Percentiles rank a stretch among this genome's conserved stretches.
Conservation (phyloP, 2,888 invertebrate genomes). For the Rosalia funebris region DNA sequence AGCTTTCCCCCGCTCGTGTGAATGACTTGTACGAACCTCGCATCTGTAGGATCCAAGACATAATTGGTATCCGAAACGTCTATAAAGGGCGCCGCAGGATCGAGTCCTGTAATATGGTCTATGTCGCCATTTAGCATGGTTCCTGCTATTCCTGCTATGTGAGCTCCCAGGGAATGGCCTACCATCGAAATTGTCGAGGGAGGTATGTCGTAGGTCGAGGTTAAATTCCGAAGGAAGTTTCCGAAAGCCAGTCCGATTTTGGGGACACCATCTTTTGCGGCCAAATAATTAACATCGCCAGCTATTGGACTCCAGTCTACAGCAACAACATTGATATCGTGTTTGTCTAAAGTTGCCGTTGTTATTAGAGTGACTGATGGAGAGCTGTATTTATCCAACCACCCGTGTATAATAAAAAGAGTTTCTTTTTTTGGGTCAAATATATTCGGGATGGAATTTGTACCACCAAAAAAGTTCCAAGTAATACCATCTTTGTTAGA, state of each 20-base stretch:
- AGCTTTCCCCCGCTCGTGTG: conserved; percentile 48
- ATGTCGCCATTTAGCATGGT: conserved; percentile 35
- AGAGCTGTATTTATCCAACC: conserved; percentile 46
- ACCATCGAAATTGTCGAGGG: conserved; percentile 41
- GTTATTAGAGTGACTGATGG: conserved; percentile 39
- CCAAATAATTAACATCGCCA: conserved; percentile 38
- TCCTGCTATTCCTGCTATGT: conserved; percentile 53
- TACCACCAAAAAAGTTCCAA: too few species aligned
- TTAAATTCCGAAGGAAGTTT: conserved; percentile 45
- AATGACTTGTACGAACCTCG: conserved; percentile 52
- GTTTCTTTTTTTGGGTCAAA: conserved; percentile 39
- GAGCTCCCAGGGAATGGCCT: conserved; percentile 53
- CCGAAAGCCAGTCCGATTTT: conserved; percentile 48
- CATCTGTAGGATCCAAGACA: conserved; percentile 52
- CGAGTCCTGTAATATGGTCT: conserved; percentile 54
- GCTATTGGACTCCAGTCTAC: conserved; percentile 54
- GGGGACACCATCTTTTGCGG: conserved; percentile 45
- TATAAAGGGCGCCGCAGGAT: conserved; percentile 37
- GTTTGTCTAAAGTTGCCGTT: conserved; percentile 41
- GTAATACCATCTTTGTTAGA: conserved; percentile 1
- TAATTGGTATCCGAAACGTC: conserved; percentile 33
- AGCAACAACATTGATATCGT: conserved; percentile 55
- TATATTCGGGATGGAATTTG: not conserved
- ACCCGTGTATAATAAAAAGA: conserved; percentile 54
- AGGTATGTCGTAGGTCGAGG: conserved; percentile 35